Percentiles rank a stretch among this genome's conserved stretches.
phyloP scores from a whole-genome alignment of 1,140 invertebrate genomes.

The Danaus melanippus region DNA sequence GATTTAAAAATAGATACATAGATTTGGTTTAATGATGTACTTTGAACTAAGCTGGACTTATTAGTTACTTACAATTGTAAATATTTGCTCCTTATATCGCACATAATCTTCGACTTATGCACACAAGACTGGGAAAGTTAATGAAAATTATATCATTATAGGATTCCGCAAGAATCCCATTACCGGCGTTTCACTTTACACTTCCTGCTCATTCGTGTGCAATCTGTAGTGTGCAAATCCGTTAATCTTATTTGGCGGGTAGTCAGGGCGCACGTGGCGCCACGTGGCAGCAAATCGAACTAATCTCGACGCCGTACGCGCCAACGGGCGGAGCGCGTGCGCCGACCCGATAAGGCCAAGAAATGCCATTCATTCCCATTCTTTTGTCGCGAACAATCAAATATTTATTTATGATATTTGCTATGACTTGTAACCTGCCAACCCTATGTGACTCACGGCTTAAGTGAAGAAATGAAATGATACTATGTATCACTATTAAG shows the following conservation, averaged over 20 bases:
- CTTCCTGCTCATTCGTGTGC: conserved; percentile 69
- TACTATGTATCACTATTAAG: neutral
- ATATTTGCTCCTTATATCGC: no score
- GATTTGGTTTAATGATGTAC: no score
- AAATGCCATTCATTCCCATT: conserved; percentile 67
- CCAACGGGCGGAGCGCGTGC: conserved; percentile 60
- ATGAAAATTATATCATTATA: neutral
- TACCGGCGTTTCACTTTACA: conserved; percentile 68
- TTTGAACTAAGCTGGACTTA: no score
- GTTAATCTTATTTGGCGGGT: conserved; percentile 70
- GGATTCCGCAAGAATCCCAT: conserved; percentile 58
- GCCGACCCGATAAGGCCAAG: conserved; percentile 63
- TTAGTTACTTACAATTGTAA: no score
- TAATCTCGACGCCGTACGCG: conserved; percentile 65
- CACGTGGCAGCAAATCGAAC: conserved; percentile 66
- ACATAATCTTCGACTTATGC: no score
- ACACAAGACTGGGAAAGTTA: no score
- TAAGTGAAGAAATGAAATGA: conserved; percentile 3
- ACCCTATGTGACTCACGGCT: conserved; percentile 34
- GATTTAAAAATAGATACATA: no score
- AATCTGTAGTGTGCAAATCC: conserved; percentile 72
- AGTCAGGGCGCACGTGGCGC: conserved; percentile 58
- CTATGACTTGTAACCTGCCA: conserved; percentile 53
- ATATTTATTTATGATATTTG: conserved; percentile 72
- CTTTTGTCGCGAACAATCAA: conserved; percentile 68